These are phyloP conservation scores for Meleagris gallopavo DNA, from an alignment of 2,113 vertebrate genomes.

Conservation along the genomic window DNA sequence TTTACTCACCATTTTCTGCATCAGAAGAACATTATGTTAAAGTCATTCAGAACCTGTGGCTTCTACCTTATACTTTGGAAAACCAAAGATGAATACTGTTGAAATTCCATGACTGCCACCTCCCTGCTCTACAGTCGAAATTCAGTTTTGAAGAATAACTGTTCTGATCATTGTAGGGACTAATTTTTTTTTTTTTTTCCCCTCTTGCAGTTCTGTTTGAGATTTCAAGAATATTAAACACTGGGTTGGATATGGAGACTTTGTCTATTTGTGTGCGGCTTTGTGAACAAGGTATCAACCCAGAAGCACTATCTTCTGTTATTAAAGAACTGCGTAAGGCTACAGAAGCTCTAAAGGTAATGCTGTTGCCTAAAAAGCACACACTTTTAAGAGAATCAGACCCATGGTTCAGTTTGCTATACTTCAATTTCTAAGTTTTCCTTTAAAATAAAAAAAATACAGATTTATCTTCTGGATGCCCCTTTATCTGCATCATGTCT, in stretches of 20 bases:
- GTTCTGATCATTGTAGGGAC: background rate
- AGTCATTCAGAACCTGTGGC: background rate
- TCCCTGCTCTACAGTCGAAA: background rate
- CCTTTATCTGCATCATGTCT: background rate
- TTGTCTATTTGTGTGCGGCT: slow-evolving; percentile 96
- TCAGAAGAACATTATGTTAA: background rate
- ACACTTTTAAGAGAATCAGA: background rate
- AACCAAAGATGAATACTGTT: background rate
- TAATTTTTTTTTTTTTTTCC: background rate
- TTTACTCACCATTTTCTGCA: background rate
- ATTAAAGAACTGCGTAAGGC: slow-evolving; percentile 97
- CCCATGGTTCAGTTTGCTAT: background rate
- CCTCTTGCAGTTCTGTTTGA: slow-evolving; percentile 89
- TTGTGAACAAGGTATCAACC: slow-evolving; percentile 98
- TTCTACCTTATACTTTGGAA: background rate
- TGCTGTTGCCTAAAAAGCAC: background rate
- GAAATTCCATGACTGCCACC: background rate
- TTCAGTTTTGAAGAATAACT: background rate
- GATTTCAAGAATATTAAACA: slow-evolving; percentile 96
- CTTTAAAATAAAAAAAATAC: background rate
- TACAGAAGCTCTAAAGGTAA: slow-evolving; percentile 92
- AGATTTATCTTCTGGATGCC: background rate
- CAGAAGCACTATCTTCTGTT: slow-evolving; percentile 93
- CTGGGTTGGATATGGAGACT: slow-evolving; percentile 96
- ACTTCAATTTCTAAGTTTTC: background rate